These are phyloP conservation scores for Nematolebias whitei DNA, from an alignment of 2,113 vertebrate species.

Conservation along the genomic window DNA sequence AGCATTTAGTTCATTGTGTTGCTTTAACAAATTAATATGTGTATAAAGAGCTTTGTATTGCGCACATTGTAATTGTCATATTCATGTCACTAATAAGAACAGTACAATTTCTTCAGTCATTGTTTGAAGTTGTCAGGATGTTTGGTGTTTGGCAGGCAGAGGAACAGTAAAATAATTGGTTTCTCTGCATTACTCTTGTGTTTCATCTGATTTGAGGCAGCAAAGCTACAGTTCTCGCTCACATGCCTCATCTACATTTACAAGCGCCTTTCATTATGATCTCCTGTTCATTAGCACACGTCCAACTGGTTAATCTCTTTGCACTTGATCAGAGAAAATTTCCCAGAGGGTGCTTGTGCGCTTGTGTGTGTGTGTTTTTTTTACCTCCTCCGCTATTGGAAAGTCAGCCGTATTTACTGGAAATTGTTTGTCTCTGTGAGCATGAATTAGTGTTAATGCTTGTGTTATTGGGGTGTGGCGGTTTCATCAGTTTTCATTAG, in stretches of 20 bases:
- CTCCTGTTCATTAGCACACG: slow-evolving; percentile 66
- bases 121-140: slow-evolving; percentile 19
- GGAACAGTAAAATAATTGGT: slow-evolving; percentile 40
- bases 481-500: slow-evolving; percentile 73
- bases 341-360: slow-evolving; percentile 55
- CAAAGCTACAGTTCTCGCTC: slow-evolving; percentile 39
- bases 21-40: not conserved
- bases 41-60: not conserved
- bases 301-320: slow-evolving; percentile 74
- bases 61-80: slow-evolving; percentile 17
- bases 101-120: slow-evolving; percentile 8
- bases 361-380: not conserved
- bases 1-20: not conserved
- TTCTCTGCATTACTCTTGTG: slow-evolving; percentile 45
- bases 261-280: slow-evolving; percentile 64
- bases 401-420: slow-evolving; percentile 65
- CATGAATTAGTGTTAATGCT: slow-evolving; percentile 61
- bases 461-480: slow-evolving; percentile 63
- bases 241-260: slow-evolving; percentile 70
- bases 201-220: slow-evolving; percentile 43
- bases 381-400: slow-evolving; percentile 30
- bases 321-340: slow-evolving; percentile 73
- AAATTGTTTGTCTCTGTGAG: slow-evolving; percentile 65
- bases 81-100: slow-evolving; percentile 9
- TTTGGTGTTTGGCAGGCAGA: not conserved